These are phyloP conservation scores for Myathropa florea DNA, from an alignment of 2,888 invertebrate species.

Conservation along the genomic window DNA sequence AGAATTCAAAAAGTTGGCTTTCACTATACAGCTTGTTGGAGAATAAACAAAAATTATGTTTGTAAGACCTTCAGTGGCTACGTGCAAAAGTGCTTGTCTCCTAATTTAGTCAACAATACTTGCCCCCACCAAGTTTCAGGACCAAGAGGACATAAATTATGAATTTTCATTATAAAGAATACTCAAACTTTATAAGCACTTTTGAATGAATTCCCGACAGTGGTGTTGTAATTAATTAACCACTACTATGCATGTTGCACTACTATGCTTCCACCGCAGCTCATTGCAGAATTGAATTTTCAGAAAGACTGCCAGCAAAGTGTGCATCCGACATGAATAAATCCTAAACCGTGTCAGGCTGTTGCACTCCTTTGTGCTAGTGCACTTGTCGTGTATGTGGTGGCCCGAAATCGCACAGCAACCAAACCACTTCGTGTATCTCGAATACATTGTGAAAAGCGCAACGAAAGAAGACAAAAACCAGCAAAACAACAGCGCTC, in stretches of 20 bases:
- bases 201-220: neutral
- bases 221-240: conserved; percentile 29
- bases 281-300: neutral
- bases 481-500: neutral
- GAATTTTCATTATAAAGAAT: conserved; percentile 43
- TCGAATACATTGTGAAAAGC: neutral
- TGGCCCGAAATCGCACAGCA: neutral
- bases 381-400: neutral
- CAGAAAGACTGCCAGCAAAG: conserved; percentile 6
- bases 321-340: conserved; percentile 13
- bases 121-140: neutral
- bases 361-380: neutral
- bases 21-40: too few species aligned
- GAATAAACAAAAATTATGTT: neutral
- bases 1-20: too few species aligned
- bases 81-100: neutral
- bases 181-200: neutral
- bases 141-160: conserved; percentile 23
- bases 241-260: conserved; percentile 12
- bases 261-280: neutral
- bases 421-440: neutral
- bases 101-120: conserved; percentile 18
- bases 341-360: neutral
- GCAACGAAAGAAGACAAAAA: neutral
- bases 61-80: neutral